These are phyloP conservation scores for Pandion haliaetus DNA, from an alignment of 2,113 vertebrate species.

Conservation along the genomic window DNA sequence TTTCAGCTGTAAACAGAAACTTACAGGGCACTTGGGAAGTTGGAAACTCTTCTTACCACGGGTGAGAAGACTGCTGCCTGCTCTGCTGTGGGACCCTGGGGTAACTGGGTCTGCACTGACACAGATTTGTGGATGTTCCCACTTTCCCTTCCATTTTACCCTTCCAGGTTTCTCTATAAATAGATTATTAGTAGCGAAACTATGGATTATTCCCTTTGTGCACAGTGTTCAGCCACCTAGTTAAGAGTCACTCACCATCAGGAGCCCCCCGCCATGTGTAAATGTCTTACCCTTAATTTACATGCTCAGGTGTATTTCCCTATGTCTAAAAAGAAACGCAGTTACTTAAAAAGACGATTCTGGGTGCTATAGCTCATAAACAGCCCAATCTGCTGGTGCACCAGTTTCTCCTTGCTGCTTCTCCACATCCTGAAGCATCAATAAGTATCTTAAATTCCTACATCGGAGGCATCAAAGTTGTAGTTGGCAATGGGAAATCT, in stretches of 20 bases:
- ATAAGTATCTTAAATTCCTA: neutral
- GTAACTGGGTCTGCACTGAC: neutral
- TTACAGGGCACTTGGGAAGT: neutral
- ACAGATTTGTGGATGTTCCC: neutral
- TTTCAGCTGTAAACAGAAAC: neutral
- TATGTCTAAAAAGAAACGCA: neutral
- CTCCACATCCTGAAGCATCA: neutral
- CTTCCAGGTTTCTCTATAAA: neutral
- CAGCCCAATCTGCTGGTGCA: neutral
- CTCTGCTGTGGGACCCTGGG: neutral
- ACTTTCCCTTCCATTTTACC: neutral
- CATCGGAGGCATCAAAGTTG: neutral
- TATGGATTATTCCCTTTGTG: neutral
- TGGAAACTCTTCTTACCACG: neutral
- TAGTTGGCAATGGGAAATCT: neutral
- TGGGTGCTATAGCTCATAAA: neutral
- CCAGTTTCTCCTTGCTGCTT: neutral
- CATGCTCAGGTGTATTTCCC: neutral
- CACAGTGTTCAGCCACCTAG: neutral
- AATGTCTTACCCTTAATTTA: neutral
- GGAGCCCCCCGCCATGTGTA: neutral
- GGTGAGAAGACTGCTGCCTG: neutral
- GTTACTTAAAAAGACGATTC: neutral
- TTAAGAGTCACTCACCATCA: neutral
- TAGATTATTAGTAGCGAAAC: neutral